A percentile compares a stretch with the other conserved stretches of the same genome.
Evolutionary conservation across 2,797 vertebrate species (phyloP).

Genomic region (Propithecus perrieri): DNA sequence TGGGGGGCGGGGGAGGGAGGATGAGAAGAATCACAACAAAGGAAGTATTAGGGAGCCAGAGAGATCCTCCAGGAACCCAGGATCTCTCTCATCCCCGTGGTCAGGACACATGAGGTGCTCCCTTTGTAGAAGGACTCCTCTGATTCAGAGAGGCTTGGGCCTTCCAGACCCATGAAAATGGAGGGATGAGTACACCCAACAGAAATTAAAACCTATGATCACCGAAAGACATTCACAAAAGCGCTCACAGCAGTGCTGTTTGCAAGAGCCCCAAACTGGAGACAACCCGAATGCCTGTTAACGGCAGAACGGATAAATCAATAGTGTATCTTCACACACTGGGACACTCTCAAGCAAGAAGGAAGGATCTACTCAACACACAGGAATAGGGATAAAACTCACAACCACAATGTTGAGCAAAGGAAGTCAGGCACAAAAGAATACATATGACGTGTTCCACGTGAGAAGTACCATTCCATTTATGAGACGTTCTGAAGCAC

Average conservation of each 20-base stretch:
- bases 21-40: not conserved
- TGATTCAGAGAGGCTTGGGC: not conserved
- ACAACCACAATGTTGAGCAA: not conserved
- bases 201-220: not conserved
- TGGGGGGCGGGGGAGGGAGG: not conserved
- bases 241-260: not conserved
- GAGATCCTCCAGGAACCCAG: not conserved
- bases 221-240: not conserved
- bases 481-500: not conserved
- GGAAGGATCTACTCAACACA: rapidly evolving
- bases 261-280: not conserved
- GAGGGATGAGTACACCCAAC: not conserved
- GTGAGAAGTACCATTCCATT: not conserved
- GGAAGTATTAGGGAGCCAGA: not conserved
- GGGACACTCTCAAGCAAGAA: not conserved
- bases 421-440: not conserved
- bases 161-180: not conserved
- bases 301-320: not conserved
- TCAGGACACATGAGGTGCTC: not conserved
- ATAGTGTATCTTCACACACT: not conserved
- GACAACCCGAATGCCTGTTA: not conserved
- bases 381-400: not conserved
- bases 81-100: too few relatives aligned
- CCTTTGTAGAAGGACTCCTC: not conserved
- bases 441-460: not conserved